These are phyloP conservation scores for Mesocricetus auratus DNA, from an alignment of 2,113 vertebrate genomes.

Conservation along the genomic window DNA sequence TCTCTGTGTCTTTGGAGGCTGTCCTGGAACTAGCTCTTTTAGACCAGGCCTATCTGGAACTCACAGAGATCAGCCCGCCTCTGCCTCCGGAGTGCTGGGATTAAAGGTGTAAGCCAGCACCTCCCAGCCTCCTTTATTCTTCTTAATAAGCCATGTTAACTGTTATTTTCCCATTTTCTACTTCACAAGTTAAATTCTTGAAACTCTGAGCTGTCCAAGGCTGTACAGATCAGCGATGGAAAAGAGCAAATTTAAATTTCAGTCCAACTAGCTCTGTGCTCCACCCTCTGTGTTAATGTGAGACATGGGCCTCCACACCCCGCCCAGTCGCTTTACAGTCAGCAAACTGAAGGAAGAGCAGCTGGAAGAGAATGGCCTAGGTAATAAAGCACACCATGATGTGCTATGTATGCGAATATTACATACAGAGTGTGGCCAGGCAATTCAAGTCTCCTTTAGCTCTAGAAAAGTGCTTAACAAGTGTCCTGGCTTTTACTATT, in stretches of 20 bases:
- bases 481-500: neutral
- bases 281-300: neutral
- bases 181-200: constrained; percentile 21
- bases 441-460: neutral
- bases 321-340: neutral
- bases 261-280: neutral
- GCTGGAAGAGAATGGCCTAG: neutral
- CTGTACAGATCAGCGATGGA: neutral
- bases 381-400: neutral
- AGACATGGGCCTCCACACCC: neutral
- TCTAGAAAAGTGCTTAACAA: neutral
- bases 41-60: too few relatives aligned
- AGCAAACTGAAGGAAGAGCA: neutral
- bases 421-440: neutral
- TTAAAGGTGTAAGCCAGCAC: too few relatives aligned
- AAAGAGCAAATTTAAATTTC: neutral
- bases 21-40: too few relatives aligned
- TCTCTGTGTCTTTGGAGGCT: too few relatives aligned
- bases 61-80: too few relatives aligned
- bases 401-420: neutral
- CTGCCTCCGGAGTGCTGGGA: too few relatives aligned
- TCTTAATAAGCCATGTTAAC: neutral
- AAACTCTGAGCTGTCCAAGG: neutral
- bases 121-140: constrained; percentile 33
- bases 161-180: neutral